Base-by-base conservation (phyloP, 2,797 vertebrate species). In the Eulemur rubriventer region DNA sequence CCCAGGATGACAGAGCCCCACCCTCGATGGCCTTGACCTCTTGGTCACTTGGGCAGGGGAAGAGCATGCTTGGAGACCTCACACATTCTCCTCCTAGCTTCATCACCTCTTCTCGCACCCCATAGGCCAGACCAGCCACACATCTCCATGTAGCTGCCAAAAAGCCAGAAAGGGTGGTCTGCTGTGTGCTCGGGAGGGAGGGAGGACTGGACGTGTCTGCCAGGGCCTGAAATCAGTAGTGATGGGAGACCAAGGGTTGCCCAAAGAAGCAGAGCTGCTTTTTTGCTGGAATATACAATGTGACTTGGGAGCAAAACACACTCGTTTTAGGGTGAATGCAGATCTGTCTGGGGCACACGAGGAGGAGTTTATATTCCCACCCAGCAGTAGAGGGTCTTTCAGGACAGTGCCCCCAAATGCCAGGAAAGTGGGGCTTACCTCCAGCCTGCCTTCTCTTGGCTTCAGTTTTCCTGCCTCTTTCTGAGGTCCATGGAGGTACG, bases 271-370 rank as follows among this genome's bases (percentile, higher is more conserved):
- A 59, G n/a, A 83, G 20, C 38, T 24, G 52, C 50, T 80, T 76
- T 86, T 61, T 75, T 22, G 2, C 48, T 59, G 38, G 30, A 63
- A 43, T 41, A 30, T 2, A 35, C 55, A 22, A 6, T 24, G 11
- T 73, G 63, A 61, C 41, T 59, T 20, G 43, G 41, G 55, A 73
- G 0, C 61, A 81, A 76, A 87, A 17, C 1, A 0, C 4, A 14
- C 38, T 43, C 70, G 35, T 16, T 83, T 80, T 75, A 67, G 46
- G 46, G 38, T 30, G 9, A 85, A 33, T n/a, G 6, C 20, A 8
- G 28, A 67, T 43, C 41, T 30, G 6, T 6, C 48, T n/a, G 9
- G 28, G 20, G 38, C 9, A 4, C 0, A 6, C 2, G 3, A 28
- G 38, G 38, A 95, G 33, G 22, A 17, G 2, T 52, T n/a, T 65